phyloP scores from a whole-genome alignment of 2,797 vertebrate genomes.

The Sebastes elongatus region DNA sequence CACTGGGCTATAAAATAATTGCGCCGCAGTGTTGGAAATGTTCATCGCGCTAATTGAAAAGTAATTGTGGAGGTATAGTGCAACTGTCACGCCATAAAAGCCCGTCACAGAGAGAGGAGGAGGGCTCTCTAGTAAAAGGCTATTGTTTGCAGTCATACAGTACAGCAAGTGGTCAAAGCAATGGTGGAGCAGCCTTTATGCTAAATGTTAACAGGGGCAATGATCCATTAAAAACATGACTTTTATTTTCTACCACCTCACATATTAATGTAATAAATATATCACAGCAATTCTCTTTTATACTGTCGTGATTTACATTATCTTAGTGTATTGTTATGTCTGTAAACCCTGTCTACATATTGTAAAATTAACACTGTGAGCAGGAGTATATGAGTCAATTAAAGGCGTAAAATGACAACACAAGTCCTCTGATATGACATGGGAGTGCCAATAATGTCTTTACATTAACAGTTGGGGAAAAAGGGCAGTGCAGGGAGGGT shows the following conservation, averaged over 20 bases:
- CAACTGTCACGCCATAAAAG: slow-evolving; percentile 85
- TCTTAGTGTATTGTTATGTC: slow-evolving; percentile 32
- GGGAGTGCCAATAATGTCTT: background rate
- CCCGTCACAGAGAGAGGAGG: slow-evolving; percentile 76
- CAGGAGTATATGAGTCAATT: slow-evolving; percentile 46
- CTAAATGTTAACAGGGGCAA: slow-evolving; percentile 71
- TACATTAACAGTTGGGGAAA: background rate
- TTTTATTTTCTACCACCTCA: slow-evolving; percentile 47
- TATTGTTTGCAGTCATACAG: slow-evolving; percentile 75
- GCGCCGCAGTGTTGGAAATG: slow-evolving; percentile 84
- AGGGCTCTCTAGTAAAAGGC: slow-evolving; percentile 69
- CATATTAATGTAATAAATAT: slow-evolving; percentile 55
- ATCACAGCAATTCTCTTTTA: slow-evolving; percentile 42
- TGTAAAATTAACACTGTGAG: slow-evolving; percentile 54
- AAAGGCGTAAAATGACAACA: slow-evolving; percentile 27
- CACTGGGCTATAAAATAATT: slow-evolving; percentile 89
- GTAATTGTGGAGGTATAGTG: slow-evolving; percentile 88
- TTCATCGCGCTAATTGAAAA: slow-evolving; percentile 89
- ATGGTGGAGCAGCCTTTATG: slow-evolving; percentile 46
- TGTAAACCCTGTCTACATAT: slow-evolving; percentile 48
- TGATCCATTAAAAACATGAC: slow-evolving; percentile 69
- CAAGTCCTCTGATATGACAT: background rate
- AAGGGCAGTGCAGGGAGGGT: background rate
- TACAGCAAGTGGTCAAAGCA: slow-evolving; percentile 66
- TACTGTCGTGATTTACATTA: slow-evolving; percentile 51